These are phyloP conservation scores for Aeoliscus strigatus DNA, from an alignment of 2,797 vertebrate species.

Conservation along the genomic window DNA sequence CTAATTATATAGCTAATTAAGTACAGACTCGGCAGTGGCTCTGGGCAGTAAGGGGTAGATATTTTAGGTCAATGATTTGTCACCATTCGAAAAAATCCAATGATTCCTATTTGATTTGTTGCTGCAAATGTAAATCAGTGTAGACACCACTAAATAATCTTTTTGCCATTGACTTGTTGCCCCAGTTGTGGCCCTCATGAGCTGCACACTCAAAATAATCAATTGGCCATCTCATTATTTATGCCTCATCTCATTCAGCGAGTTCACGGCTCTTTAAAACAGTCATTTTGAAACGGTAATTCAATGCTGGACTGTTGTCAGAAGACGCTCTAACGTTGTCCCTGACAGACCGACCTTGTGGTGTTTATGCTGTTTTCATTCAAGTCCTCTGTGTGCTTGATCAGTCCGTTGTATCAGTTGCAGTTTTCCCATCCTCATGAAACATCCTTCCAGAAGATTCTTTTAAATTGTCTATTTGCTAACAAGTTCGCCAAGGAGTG, in stretches of 20 bases:
- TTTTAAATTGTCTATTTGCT: too few species aligned
- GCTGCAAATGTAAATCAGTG: slow-evolving; percentile 57
- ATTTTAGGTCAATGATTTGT: slow-evolving; percentile 75
- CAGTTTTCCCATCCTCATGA: too few species aligned
- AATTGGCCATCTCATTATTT: slow-evolving; percentile 35
- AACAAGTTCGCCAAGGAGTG: too few species aligned
- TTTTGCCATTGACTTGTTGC: slow-evolving; percentile 40
- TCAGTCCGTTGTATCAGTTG: too few species aligned
- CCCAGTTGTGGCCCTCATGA: slow-evolving; percentile 38
- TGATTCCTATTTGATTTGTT: slow-evolving; percentile 64
- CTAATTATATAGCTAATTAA: slow-evolving; percentile 79
- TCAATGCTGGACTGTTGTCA: slow-evolving; percentile 25
- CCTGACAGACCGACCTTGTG: too few species aligned
- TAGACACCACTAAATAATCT: slow-evolving; percentile 50
- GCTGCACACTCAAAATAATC: slow-evolving; percentile 32
- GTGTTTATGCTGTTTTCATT: too few species aligned
- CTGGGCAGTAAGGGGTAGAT: slow-evolving; percentile 62
- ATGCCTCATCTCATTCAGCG: slow-evolving; percentile 10
- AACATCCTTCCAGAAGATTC: too few species aligned
- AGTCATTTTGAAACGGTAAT: too few species aligned
- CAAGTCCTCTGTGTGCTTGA: too few species aligned
- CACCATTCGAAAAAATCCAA: slow-evolving; percentile 67
- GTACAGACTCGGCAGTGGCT: slow-evolving; percentile 56
- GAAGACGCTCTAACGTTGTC: too few species aligned
- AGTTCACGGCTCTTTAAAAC: slow-evolving; percentile 5